These are phyloP conservation scores for Meganola albula DNA, from an alignment of 2,888 invertebrate species.

Conservation along the genomic window DNA sequence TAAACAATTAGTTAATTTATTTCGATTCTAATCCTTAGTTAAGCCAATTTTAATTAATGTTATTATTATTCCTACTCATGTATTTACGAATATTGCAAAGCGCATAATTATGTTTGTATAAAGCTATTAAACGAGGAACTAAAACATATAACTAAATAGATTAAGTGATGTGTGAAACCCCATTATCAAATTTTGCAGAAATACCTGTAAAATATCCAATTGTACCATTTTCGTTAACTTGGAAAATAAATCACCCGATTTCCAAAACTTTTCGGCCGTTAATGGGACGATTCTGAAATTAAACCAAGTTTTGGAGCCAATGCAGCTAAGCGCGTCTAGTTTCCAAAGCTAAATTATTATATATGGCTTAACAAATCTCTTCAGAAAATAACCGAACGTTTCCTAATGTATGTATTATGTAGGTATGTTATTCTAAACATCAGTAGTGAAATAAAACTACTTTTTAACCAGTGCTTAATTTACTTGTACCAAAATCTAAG, in stretches of 20 bases:
- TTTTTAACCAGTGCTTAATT: too few relatives aligned
- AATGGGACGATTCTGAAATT: constrained; percentile 69
- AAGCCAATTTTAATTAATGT: constrained; percentile 14
- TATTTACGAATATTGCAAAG: constrained; percentile 38
- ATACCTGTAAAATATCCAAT: constrained; percentile 70
- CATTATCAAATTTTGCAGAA: constrained; percentile 51
- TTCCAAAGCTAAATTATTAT: constrained; percentile 26
- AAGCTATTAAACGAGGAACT: constrained; percentile 25
- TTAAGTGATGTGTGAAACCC: constrained; percentile 49
- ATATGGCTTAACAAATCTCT: constrained; percentile 20
- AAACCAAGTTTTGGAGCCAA: constrained; percentile 59
- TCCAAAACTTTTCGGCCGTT: constrained; percentile 63
- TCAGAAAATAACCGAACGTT: constrained; percentile 22
- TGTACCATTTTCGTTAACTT: constrained; percentile 67
- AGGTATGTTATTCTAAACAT: too few relatives aligned
- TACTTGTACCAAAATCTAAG: too few relatives aligned
- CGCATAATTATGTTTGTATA: constrained; percentile 20
- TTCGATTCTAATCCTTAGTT: constrained; percentile 14
- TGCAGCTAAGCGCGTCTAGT: constrained; percentile 38
- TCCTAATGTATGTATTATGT: constrained; percentile 12
- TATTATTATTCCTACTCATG: constrained; percentile 22
- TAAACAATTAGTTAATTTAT: constrained; percentile 18
- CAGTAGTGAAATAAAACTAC: too few relatives aligned
- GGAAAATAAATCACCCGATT: constrained; percentile 57
- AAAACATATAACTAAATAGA: constrained; percentile 26